Percentiles rank a stretch among this genome's conserved stretches.
phyloP scores from a whole-genome alignment of 2,888 invertebrate species.

The Trissolcus brochymenae region DNA sequence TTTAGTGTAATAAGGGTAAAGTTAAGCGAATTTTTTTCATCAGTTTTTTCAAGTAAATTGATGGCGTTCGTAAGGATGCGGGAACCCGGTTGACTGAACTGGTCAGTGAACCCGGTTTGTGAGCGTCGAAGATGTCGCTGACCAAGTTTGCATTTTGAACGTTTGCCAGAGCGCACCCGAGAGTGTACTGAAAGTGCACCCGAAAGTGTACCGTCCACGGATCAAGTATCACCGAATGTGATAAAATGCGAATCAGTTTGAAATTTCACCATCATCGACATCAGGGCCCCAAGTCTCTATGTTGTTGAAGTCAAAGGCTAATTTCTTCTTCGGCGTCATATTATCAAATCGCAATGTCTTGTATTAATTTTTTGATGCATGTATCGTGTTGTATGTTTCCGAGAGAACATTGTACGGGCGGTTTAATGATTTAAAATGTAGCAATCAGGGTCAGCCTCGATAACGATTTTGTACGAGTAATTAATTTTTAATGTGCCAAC shows the following conservation, averaged over 20 bases:
- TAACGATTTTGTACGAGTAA: too few species aligned
- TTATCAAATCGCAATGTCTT: constrained; percentile 26
- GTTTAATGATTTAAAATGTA: too few species aligned
- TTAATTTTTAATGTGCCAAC: too few species aligned
- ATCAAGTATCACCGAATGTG: constrained; percentile 27
- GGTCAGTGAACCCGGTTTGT: constrained; percentile 61
- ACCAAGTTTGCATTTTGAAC: constrained; percentile 33
- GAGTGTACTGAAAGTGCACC: constrained; percentile 22
- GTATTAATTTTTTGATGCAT: constrained; percentile 13
- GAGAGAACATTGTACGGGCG: too few species aligned
- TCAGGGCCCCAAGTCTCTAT: constrained; percentile 14
- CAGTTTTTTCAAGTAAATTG: not conserved
- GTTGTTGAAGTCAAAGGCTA: constrained; percentile 31
- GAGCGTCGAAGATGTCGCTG: constrained; percentile 45
- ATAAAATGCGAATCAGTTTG: constrained; percentile 28
- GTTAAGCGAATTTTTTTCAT: not conserved
- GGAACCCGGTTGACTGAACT: constrained; percentile 56
- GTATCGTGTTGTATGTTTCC: too few species aligned
- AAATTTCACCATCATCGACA: constrained; percentile 28
- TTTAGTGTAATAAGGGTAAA: not conserved
- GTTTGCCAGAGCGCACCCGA: constrained; percentile 29
- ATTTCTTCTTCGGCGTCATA: constrained; percentile 17
- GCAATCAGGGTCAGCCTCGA: too few species aligned
- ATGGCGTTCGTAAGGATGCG: constrained; percentile 1
- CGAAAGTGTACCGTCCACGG: constrained; percentile 17